A percentile compares a stretch with the other conserved stretches of the same genome.
Evolutionary conservation across 2,113 vertebrate genomes (phyloP).

Genomic region (Callionymus lyra): DNA sequence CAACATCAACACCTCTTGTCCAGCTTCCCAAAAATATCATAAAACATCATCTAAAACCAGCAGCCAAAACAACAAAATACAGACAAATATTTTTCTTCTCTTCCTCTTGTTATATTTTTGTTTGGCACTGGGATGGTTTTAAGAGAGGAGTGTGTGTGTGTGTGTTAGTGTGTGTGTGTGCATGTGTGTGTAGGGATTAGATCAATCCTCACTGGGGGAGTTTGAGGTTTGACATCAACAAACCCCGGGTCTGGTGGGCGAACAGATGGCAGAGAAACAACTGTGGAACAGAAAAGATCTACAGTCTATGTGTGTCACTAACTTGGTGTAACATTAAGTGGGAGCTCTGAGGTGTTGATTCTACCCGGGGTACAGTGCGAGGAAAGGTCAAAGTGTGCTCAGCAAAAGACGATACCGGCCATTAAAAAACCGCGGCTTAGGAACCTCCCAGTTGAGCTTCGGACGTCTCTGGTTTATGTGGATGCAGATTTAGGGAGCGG

Average conservation of each 20-base stretch:
- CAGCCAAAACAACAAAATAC: no score
- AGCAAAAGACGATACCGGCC: constrained; percentile 27
- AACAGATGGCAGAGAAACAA: constrained; percentile 63
- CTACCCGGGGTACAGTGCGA: constrained; percentile 35
- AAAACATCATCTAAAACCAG: no score
- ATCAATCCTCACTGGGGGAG: no score
- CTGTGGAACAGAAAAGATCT: constrained; percentile 61
- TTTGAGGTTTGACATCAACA: constrained; percentile 44
- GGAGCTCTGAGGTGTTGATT: constrained; percentile 16
- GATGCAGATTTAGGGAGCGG: constrained; percentile 17
- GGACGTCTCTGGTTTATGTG: constrained; percentile 14
- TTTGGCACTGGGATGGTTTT: no score
- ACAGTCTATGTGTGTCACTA: constrained; percentile 50
- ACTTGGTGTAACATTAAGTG: background rate
- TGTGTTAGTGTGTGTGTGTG: no score
- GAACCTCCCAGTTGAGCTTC: constrained; percentile 25
- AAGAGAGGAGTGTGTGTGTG: no score
- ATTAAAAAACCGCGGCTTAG: constrained; percentile 56
- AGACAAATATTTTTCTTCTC: no score
- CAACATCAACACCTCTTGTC: no score
- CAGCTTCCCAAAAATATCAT: no score
- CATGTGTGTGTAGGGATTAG: no score
- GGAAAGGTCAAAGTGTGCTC: constrained; percentile 48
- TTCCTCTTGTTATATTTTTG: no score
- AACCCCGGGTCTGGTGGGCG: constrained; percentile 49